Evolutionary conservation across 1,140 invertebrate genomes (phyloP).

Genomic region (Aphis craccivora): DNA sequence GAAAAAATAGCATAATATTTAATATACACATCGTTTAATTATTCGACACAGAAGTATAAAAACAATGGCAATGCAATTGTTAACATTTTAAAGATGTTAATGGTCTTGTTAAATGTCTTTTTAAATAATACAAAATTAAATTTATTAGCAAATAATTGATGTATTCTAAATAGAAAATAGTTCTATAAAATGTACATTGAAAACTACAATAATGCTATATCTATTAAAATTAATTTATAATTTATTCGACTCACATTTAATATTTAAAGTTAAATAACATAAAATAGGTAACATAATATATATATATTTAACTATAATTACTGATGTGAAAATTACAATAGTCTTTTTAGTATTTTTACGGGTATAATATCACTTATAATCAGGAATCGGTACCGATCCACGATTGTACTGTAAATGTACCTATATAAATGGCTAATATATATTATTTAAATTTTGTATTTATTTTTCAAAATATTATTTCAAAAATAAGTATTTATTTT

Average conservation of each 20-base stretch:
- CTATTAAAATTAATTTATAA: background rate
- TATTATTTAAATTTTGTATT: too few species aligned
- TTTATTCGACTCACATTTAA: background rate
- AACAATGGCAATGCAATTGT: background rate
- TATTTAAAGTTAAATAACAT: background rate
- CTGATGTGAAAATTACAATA: too few species aligned
- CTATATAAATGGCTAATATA: too few species aligned
- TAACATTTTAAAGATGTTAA: background rate
- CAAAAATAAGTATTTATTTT: too few species aligned
- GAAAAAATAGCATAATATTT: background rate
- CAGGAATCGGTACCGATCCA: too few species aligned
- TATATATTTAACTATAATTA: background rate
- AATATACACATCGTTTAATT: background rate
- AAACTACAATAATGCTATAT: background rate
- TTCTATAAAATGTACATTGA: background rate
- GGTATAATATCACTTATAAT: background rate
- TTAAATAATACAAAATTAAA: background rate
- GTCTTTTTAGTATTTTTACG: background rate
- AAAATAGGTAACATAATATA: background rate
- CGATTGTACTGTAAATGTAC: too few species aligned
- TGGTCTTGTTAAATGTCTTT: too few species aligned
- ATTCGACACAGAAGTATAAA: background rate
- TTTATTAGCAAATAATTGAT: background rate
- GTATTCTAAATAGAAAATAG: background rate
- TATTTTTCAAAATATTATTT: too few species aligned